Base-by-base conservation (phyloP, 2,888 invertebrate species). In the Metopia argyrocephala region DNA sequence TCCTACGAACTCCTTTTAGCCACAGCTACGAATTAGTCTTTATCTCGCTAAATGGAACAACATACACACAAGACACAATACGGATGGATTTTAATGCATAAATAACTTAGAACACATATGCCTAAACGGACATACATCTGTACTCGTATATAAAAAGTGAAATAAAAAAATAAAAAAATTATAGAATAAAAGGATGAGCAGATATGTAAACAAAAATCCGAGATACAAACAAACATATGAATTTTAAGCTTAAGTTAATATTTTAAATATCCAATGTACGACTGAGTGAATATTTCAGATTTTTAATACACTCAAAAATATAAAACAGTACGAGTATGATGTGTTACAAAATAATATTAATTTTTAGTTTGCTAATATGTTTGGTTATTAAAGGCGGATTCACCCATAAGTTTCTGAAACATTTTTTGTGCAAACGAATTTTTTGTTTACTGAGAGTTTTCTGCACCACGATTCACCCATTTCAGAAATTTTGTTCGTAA, bases 21-120 rank as follows among this genome's bases (percentile, higher is more conserved):
- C 65, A 70, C 76, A 78, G 66, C 74, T 73, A 71, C 79, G 75
- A 82, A 83, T 83, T 82, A 83, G 82, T 78, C 71, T 66, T 83
- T 79, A 83, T 83, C 80, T 80, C 62, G 31, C 25, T 52, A 48
- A 78, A 65, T 70, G 66, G 45, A 52, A 31, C 56, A 70, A 76
- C 68, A 75, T 57, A 62, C 70, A 65, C 50, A 65, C 68, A 45
- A 20, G 21, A 20, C 18, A 62, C 18, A 28, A 54, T 31, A n/a
- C 52, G 18, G 56, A 50, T 69, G 64, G 70, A 50, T 76, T 50
- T 46, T 59, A 27, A 20, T 57, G 66, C 12, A 21, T 18, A 38
- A 38, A 38, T 38, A 38, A 12, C 23, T 38, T 31, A n/a, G 18
- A 18, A 56, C 18, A 12, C 23, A 25, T 21, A 21, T n/a, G n/a